Base-by-base conservation (phyloP, 2,113 vertebrate genomes). In the Chloebia gouldiae region DNA sequence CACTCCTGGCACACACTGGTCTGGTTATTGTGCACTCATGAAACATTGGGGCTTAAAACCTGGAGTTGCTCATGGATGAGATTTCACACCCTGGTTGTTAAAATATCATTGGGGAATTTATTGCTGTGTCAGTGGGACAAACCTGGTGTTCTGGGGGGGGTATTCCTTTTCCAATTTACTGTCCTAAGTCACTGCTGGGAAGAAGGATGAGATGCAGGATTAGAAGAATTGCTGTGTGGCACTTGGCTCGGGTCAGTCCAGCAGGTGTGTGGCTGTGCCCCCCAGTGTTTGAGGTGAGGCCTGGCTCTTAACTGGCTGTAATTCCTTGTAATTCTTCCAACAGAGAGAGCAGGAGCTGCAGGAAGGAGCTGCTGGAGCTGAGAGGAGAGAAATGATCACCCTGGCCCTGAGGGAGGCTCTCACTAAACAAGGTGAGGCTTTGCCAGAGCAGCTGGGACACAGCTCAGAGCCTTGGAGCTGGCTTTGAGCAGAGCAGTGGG, bases 331-430 rank as follows among this genome's bases (percentile, higher is more conserved):
- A 59, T 59, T 59, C 75, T 93, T 83, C 33, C 85, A 85, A 25
- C 97, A 99, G 99, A 98, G 92, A 92, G 98, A 97, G 93, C 88
- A 17, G 14, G 95, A 97, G 33, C 86, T 88, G 2, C 25, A 94
- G 69, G 96, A 77, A 81, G 89, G 95, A 23, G 57, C 71, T 37
- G 95, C 76, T 69, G 95, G 90, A 95, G 92, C 89, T 24, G 98
- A 98, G 56, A 88, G 91, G 81, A 97, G 99, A 92, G 98, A 99
- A 89, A 99, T 99, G 99, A 98, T 99, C 79, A 99, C 99, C 1
- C 98, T 98, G 0, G 98, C 98, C 50, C 98, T 99, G 40, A 98
- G 98, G 73, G 98, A 98, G 25, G 98, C 98, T 0, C 98, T 99
- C 20, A 98, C 98, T 11, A 99, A 99, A 54, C 99, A 99, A 99